These are phyloP conservation scores for Trachelipus rathkii DNA, from an alignment of 1,140 invertebrate genomes.

Conservation along the genomic window DNA sequence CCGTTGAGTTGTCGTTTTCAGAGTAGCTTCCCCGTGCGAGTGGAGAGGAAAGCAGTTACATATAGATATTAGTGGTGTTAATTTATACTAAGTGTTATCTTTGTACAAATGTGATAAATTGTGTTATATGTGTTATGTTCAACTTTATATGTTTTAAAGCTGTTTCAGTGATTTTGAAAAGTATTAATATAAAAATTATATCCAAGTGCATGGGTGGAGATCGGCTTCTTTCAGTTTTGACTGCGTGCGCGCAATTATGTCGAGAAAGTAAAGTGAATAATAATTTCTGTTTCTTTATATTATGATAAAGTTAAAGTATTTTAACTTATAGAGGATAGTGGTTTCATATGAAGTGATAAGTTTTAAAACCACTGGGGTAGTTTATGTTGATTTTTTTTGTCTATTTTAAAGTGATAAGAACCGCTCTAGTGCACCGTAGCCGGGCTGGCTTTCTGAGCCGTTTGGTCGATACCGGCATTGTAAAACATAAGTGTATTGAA, in stretches of 20 bases:
- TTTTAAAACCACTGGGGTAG: too few species aligned
- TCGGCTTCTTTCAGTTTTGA: background rate
- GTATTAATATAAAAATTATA: too few species aligned
- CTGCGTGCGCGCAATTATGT: background rate
- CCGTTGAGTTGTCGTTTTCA: background rate
- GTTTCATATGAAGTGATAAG: too few species aligned
- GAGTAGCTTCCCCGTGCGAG: background rate
- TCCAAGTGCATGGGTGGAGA: background rate
- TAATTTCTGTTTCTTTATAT: too few species aligned
- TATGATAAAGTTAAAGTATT: too few species aligned
- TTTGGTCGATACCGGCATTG: slow-evolving; percentile 2
- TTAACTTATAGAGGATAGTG: too few species aligned
- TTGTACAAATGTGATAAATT: slow-evolving; percentile 5
- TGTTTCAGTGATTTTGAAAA: too few species aligned
- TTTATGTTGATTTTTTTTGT: too few species aligned
- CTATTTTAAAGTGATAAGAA: too few species aligned
- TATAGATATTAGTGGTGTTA: background rate
- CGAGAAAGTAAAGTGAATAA: background rate
- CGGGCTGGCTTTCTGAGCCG: background rate
- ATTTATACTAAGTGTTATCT: too few species aligned
- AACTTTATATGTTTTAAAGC: background rate
- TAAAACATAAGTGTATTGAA: background rate
- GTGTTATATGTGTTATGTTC: background rate
- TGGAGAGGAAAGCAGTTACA: background rate
- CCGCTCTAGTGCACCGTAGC: background rate